phyloP scores from a whole-genome alignment of 2,797 vertebrate species.

The Perdix hodgsoniae region DNA sequence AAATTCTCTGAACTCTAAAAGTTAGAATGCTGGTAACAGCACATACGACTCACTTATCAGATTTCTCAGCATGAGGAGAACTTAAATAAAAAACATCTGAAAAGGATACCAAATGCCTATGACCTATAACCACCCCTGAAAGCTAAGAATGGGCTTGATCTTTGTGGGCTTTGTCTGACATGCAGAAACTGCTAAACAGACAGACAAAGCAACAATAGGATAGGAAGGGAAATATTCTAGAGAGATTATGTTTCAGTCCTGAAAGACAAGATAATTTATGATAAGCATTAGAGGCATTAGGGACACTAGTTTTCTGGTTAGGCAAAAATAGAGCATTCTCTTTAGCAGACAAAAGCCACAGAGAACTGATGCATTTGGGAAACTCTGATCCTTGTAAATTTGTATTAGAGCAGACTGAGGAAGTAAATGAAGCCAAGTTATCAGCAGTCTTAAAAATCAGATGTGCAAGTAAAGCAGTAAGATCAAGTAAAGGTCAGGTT shows the following conservation, averaged over 20 bases:
- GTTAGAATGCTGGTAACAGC: conserved; percentile 50
- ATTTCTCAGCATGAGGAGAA: conserved; percentile 30
- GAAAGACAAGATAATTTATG: conserved; percentile 38
- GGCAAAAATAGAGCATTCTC: not conserved
- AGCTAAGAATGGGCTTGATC: conserved; percentile 50
- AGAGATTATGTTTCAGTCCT: conserved; percentile 28
- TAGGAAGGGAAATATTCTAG: conserved; percentile 38
- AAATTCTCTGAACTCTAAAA: conserved; percentile 51
- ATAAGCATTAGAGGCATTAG: not conserved
- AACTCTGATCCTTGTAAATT: conserved; percentile 3
- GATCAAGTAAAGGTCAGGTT: conserved; percentile 64
- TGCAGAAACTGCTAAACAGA: conserved; percentile 25
- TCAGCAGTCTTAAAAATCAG: conserved; percentile 43
- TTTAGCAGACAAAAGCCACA: not conserved
- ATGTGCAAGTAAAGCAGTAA: conserved; percentile 44
- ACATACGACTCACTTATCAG: conserved; percentile 20
- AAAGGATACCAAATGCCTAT: conserved; percentile 35
- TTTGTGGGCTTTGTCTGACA: conserved; percentile 12
- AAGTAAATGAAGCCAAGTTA: conserved; percentile 32
- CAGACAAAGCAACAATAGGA: conserved; percentile 28
- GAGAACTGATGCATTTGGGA: not conserved
- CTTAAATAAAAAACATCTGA: conserved; percentile 51
- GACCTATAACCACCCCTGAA: conserved; percentile 32
- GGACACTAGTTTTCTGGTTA: not conserved
- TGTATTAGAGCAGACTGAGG: not conserved